Conservation (phyloP, 2,797 vertebrate species). For the Delichon dasypus region DNA sequence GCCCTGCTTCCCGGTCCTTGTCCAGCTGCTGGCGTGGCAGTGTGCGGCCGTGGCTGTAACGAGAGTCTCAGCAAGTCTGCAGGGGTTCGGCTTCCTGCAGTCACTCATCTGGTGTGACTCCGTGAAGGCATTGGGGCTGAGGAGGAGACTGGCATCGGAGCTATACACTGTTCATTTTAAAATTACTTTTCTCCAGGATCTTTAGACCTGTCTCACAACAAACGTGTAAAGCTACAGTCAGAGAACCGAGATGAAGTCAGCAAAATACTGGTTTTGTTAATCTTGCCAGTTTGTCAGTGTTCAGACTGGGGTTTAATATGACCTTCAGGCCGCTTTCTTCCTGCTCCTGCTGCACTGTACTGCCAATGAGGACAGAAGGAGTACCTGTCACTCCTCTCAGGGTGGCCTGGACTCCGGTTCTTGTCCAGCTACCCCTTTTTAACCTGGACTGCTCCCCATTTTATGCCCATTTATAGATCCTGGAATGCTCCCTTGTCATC, state of each 20-base stretch:
- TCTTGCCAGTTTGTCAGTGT: neutral
- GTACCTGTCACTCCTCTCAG: neutral
- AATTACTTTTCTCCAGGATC: neutral
- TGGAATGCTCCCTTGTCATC: neutral
- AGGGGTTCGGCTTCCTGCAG: neutral
- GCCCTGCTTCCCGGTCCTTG: neutral
- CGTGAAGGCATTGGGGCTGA: neutral
- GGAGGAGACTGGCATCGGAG: neutral
- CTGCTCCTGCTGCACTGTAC: neutral
- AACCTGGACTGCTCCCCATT: neutral
- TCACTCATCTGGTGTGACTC: neutral
- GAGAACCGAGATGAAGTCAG: neutral
- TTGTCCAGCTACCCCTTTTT: neutral
- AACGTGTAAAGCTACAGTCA: neutral
- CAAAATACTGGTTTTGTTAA: neutral
- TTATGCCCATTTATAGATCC: neutral
- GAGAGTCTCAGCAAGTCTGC: neutral
- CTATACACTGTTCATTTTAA: neutral
- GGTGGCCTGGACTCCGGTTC: neutral
- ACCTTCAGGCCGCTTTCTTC: neutral
- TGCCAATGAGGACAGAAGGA: neutral
- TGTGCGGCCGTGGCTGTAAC: accelerated
- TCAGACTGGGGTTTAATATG: neutral
- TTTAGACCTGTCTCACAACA: neutral
- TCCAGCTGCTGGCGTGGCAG: neutral